Conservation (phyloP, 2,113 vertebrate species). For the Gadus macrocephalus region DNA sequence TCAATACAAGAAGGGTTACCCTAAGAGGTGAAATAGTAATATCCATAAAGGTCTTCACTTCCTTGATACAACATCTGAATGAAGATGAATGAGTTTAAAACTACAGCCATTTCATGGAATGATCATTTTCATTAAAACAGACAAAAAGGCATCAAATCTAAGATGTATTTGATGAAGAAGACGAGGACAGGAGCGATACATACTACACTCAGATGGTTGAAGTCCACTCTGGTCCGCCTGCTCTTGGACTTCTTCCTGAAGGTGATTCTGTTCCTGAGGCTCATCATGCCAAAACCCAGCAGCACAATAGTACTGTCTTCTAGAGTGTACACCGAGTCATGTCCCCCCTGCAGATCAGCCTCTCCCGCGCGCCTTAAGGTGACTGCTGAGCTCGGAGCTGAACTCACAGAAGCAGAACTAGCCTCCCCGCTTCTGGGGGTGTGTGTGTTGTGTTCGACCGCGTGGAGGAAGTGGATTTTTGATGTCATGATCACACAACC, state of each 20-base stretch:
- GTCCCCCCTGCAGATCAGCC: neutral
- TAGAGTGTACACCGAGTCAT: neutral
- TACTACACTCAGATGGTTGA: slow-evolving; percentile 71
- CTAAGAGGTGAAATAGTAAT: too few relatives aligned
- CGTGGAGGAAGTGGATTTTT: slow-evolving; percentile 66
- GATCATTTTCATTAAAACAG: too few relatives aligned
- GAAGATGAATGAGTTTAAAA: too few relatives aligned
- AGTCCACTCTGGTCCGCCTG: slow-evolving; percentile 74
- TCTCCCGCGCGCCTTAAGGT: neutral
- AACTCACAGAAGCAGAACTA: slow-evolving; percentile 21
- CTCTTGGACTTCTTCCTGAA: slow-evolving; percentile 83
- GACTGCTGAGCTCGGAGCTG: slow-evolving; percentile 68
- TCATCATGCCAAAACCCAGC: slow-evolving; percentile 71
- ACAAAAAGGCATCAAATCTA: too few relatives aligned
- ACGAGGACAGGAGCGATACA: neutral
- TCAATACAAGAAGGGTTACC: too few relatives aligned
- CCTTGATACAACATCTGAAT: too few relatives aligned
- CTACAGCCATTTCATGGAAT: too few relatives aligned
- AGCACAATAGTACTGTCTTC: neutral
- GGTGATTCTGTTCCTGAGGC: slow-evolving; percentile 84
- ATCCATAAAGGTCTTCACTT: too few relatives aligned
- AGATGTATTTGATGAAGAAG: too few relatives aligned
- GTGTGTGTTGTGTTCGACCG: slow-evolving; percentile 39
- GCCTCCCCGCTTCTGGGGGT: slow-evolving; percentile 4
- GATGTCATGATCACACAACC: slow-evolving; percentile 35